A percentile compares a stretch with the other conserved stretches of the same genome.
Evolutionary conservation across 2,888 invertebrate species (phyloP).

Genomic region (Nineta flava): DNA sequence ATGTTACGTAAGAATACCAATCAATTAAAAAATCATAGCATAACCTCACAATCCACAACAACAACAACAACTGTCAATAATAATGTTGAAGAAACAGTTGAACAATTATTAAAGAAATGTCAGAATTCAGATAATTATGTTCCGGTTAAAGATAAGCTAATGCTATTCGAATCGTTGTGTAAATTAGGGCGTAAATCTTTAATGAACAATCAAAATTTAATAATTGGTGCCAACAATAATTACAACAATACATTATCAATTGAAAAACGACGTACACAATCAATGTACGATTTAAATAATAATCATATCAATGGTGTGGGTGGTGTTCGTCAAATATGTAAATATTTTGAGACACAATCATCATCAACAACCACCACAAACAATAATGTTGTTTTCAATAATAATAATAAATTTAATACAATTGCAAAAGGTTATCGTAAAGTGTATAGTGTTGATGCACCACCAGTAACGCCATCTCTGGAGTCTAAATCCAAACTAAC

Average conservation of each 20-base stretch:
- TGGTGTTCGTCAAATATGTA: constrained; percentile 47
- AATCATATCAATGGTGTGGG: constrained; percentile 16
- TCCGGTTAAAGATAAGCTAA: constrained; percentile 52
- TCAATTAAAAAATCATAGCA: neutral
- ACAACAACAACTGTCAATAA: neutral
- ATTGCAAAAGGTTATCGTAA: constrained; percentile 7
- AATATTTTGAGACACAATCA: constrained; percentile 45
- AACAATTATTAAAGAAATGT: constrained; percentile 32
- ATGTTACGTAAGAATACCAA: constrained; percentile 2
- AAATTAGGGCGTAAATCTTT: constrained; percentile 38
- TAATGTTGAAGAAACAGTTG: constrained; percentile 28
- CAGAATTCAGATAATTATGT: constrained; percentile 46
- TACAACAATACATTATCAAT: constrained; percentile 27
- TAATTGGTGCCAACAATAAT: constrained; percentile 26
- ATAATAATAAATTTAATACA: constrained; percentile 6
- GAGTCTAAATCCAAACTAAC: too few species aligned
- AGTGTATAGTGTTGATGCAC: neutral
- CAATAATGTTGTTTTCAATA: too few species aligned
- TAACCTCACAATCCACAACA: neutral
- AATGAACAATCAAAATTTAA: constrained; percentile 43
- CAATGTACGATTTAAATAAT: constrained; percentile 44
- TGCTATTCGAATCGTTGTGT: constrained; percentile 52
- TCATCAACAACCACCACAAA: constrained; percentile 1
- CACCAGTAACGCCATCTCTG: neutral
- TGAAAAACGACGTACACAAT: constrained; percentile 39